Evolutionary conservation across 2,797 vertebrate genomes (phyloP), one percentile per base, ranked within the genome.

Genomic region (Pogonophryne albipinna): DNA sequence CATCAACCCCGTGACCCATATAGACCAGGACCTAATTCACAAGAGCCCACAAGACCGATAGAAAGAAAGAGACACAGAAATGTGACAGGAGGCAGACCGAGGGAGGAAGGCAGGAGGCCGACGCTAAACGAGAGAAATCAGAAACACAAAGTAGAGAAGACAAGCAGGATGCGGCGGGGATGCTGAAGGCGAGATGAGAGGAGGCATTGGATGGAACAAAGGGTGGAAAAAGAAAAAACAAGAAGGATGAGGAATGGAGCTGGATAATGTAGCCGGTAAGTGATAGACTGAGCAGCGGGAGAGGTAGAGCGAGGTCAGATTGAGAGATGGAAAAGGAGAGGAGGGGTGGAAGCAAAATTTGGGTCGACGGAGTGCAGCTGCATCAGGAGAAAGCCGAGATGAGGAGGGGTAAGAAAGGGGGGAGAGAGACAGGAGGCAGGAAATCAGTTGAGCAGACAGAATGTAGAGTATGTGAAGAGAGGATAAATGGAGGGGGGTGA

Each of bases 401-500:
- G 85, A 82, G 78, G 75, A 83, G 85, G 61, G 78, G 59, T 38
- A 9, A 56, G 59, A 83, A 88, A 76, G 20, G 72, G 67, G 63
- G 27, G 77, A 71, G 77, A 70, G 72, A 73, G 78, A 87, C 66
- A 71, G 78, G 89, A 88, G 88, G 91, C 84, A 90, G 89, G 90
- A 91, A 92, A 92, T 92, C 89, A 91, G 90, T 88, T 91, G 89
- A 92, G 90, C 88, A 88, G 91, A 92, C 88, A 92, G 86, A 92
- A 90, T 88, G 86, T 84, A 82, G 85, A 91, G 88, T 82, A 85
- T 90, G 87, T 78, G 89, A 69, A 65, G 85, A 87, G 85, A 89
- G 88, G 86, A 91, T 88, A 86, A 90, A 90, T 77, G 83, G 78
- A 57, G 77, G 77, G 7, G 76, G 70, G 76, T 66, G 75, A 85